These are phyloP conservation scores for Saguinus oedipus DNA, from an alignment of 2,797 vertebrate genomes.

Conservation along the genomic window DNA sequence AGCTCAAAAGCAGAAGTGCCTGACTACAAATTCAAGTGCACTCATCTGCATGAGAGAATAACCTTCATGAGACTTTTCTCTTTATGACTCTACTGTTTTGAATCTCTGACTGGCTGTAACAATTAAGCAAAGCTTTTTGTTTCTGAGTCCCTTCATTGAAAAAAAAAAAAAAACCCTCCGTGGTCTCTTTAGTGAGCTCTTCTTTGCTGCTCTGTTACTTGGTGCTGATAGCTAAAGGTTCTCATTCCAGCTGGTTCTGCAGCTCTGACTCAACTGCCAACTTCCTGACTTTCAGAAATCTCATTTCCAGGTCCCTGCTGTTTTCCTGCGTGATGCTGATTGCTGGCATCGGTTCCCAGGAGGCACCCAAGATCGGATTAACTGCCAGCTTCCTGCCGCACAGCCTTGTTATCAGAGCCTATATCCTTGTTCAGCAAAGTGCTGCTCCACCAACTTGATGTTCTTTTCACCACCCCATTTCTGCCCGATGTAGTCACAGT, in stretches of 20 bases:
- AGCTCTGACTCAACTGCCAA: constrained; percentile 44
- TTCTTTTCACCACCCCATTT: not conserved
- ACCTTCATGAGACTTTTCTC: constrained; percentile 33
- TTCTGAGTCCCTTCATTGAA: constrained; percentile 51
- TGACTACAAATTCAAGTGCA: not conserved
- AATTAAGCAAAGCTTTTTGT: constrained; percentile 44
- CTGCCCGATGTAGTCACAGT: accelerated
- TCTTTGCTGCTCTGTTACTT: not conserved
- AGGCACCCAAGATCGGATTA: constrained; percentile 26
- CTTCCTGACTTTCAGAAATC: constrained; percentile 64
- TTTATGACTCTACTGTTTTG: constrained; percentile 28
- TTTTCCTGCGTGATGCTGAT: constrained; percentile 48
- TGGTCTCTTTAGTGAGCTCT: not conserved
- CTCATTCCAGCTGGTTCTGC: constrained; percentile 63
- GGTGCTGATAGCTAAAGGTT: constrained; percentile 11
- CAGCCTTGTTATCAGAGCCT: constrained; percentile 42
- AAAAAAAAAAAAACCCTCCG: not conserved
- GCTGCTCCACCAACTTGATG: not conserved
- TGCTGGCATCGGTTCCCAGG: constrained; percentile 31
- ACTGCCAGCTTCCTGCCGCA: constrained; percentile 12
- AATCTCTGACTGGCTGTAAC: constrained; percentile 3
- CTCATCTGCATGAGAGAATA: not conserved
- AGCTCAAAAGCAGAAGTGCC: not conserved
- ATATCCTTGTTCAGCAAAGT: constrained; percentile 19
- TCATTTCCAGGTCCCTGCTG: constrained; percentile 55